phyloP scores from a whole-genome alignment of 2,113 vertebrate genomes.

The Onychorhynchus coronatus region DNA sequence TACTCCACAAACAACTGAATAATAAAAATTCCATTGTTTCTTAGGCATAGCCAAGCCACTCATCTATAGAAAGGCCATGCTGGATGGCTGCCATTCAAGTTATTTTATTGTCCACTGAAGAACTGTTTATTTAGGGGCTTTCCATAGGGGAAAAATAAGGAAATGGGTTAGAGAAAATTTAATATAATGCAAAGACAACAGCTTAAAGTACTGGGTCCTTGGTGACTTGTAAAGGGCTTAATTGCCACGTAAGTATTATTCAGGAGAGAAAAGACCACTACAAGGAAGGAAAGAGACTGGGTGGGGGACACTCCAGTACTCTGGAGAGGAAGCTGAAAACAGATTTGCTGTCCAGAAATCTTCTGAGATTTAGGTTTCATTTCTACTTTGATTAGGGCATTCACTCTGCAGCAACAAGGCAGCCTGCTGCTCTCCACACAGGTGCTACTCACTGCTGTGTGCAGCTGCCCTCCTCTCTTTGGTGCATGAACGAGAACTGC shows the following conservation, averaged over 20 bases:
- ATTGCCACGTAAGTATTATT: slow-evolving; percentile 28
- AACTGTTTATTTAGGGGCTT: slow-evolving; percentile 41
- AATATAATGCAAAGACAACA: slow-evolving; percentile 63
- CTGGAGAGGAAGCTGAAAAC: background rate
- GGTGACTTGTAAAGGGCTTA: slow-evolving; percentile 59
- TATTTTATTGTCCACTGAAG: slow-evolving; percentile 37
- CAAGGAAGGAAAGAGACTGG: background rate
- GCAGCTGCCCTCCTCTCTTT: background rate
- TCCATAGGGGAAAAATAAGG: slow-evolving; percentile 69
- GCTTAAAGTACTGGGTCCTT: slow-evolving; percentile 34
- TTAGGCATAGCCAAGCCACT: background rate
- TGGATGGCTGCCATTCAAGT: slow-evolving; percentile 47
- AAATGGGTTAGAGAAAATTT: slow-evolving; percentile 70
- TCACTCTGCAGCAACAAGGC: background rate
- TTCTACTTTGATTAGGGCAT: background rate
- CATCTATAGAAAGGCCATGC: background rate
- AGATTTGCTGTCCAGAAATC: background rate
- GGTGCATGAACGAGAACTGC: background rate
- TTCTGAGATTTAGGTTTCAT: background rate
- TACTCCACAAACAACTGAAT: background rate
- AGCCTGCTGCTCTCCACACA: background rate
- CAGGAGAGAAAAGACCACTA: background rate
- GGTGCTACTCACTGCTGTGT: background rate
- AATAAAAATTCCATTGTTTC: background rate
- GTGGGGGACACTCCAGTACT: background rate